Base-by-base conservation (phyloP, 2,797 vertebrate genomes). In the Acrocephalus scirpaceus region DNA sequence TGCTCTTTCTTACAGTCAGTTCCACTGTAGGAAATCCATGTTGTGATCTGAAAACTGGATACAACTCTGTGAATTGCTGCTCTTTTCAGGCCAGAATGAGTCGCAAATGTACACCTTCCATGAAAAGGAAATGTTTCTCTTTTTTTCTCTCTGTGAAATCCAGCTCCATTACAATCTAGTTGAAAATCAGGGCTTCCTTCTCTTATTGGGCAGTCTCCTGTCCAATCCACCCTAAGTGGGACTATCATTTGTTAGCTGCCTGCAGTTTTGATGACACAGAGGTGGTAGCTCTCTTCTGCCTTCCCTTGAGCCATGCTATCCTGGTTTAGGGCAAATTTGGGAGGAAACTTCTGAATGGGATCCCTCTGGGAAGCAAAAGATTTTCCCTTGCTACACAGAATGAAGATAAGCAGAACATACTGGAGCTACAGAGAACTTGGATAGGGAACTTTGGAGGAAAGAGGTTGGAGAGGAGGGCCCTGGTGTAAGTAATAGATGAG, bases 21-120 rank as follows among this genome's bases (percentile, higher is more conserved):
- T 84, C 42, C 54, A 2, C 44, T 73, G 14, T 17, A 51, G 57
- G 38, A 89, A 74, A 77, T 66, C 26, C 12, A 12, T 45, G 11
- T 27, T 66, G n/a, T 61, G 20, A 13, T 34, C 56, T 66, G 57
- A 74, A 80, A 65, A 80, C 16, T 47, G 53, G 32, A 6, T 22
- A 62, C 2, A 53, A 6, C 29, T 76, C 38, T 2, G 0, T 18
- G 17, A 4, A 60, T 34, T 81, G 22, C 30, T 73, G 21, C 11
- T 69, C 11, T 83, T 90, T 56, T 44, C 65, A 32, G 42, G 34
- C 9, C 38, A 65, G 36, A 76, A 66, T 67, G 22, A 48, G n/a
- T 73, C 38, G 44, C 32, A 38, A 54, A 21, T 0, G 0, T n/a
- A n/a, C 7, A 32, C 8, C 20, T 86, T 34, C 25, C 30, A 15